Evolutionary conservation across 2,113 vertebrate genomes (phyloP).

Genomic region (Pitta sordida): DNA sequence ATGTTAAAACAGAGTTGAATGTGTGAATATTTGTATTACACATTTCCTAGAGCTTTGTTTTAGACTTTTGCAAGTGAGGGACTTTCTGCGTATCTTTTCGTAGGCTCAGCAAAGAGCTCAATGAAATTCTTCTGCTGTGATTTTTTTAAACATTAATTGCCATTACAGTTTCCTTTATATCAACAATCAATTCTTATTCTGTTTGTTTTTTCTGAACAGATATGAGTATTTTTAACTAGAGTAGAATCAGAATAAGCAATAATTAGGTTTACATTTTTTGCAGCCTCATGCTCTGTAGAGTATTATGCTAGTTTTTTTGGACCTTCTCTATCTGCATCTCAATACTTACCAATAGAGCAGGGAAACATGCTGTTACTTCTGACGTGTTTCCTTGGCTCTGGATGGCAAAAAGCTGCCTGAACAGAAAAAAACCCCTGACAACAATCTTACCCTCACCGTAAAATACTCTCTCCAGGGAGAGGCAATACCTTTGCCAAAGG

Average conservation of each 20-base stretch:
- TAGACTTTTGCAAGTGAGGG: neutral
- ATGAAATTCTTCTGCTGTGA: neutral
- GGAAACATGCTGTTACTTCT: neutral
- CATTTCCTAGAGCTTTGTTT: neutral
- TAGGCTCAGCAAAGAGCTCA: neutral
- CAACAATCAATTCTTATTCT: neutral
- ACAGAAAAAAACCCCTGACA: neutral
- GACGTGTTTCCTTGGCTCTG: neutral
- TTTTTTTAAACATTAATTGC: neutral
- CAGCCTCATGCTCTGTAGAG: neutral
- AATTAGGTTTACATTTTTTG: neutral
- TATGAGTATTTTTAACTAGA: neutral
- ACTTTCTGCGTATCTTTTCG: neutral
- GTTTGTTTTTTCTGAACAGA: neutral
- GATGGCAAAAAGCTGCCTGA: neutral
- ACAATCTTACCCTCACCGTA: neutral
- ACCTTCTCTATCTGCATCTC: neutral
- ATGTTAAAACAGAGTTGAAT: neutral
- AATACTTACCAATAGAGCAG: neutral
- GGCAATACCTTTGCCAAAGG: neutral
- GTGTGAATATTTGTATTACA: neutral
- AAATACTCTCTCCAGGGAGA: neutral
- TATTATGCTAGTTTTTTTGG: rapidly evolving
- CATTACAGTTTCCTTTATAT: neutral
- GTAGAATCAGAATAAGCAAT: neutral